Conservation (phyloP, 2,888 invertebrate species). For the Temnothorax unifasciatus region DNA sequence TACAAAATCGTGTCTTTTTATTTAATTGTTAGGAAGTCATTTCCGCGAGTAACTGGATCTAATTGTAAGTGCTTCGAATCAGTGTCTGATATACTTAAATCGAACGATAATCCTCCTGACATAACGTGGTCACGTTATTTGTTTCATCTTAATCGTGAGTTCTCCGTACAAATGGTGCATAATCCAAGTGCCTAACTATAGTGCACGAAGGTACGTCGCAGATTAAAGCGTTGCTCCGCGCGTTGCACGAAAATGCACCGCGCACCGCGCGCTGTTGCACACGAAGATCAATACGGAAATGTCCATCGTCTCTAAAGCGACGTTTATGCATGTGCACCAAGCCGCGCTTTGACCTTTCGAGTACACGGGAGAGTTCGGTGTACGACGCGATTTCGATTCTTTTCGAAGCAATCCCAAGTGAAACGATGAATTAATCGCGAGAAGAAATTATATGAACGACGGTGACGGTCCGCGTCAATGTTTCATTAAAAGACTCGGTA, state of each 20-base stretch:
- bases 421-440: not conserved
- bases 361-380: conserved; percentile 20
- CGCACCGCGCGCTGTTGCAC: not conserved
- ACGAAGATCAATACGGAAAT: conserved; percentile 30
- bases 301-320: conserved; percentile 5
- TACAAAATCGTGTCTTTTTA: conserved; percentile 7
- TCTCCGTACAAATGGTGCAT: conserved; percentile 65
- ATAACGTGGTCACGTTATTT: conserved; percentile 9
- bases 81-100: not conserved
- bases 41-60: not conserved
- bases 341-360: conserved; percentile 19
- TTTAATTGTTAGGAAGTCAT: not conserved
- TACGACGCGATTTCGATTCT: conserved; percentile 18
- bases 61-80: not conserved
- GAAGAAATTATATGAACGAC: not conserved
- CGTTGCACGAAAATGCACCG: conserved; percentile 63
- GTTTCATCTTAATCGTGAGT: conserved; percentile 1
- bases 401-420: not conserved
- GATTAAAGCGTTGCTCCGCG: conserved; percentile 78
- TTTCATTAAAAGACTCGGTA: not conserved
- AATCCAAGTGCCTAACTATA: conserved; percentile 61
- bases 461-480: not conserved
- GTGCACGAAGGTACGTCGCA: conserved; percentile 77
- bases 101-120: conserved; percentile 10
- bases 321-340: conserved; percentile 18